Percentiles rank a stretch among this genome's conserved stretches.
Conservation (phyloP, 2,113 vertebrate species). For the Nipponia nippon region DNA sequence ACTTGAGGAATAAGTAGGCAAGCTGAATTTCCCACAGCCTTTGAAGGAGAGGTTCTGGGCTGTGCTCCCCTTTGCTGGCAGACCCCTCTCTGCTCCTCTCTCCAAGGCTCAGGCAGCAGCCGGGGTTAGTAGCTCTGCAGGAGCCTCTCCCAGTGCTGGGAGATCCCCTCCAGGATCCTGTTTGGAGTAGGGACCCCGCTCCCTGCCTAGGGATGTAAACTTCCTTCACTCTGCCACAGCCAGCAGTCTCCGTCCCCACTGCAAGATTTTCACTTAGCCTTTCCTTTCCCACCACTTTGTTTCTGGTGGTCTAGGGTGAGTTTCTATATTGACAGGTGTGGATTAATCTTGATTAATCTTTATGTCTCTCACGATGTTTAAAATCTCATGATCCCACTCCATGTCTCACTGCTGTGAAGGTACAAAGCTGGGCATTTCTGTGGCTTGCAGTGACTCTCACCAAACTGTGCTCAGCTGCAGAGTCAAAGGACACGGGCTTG, state of each 20-base stretch:
- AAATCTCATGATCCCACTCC: fast-evolving
- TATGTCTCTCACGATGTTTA: background rate
- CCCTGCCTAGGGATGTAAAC: background rate
- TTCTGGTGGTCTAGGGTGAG: background rate
- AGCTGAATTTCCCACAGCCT: background rate
- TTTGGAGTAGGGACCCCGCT: background rate
- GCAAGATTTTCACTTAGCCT: background rate
- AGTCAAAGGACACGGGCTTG: fast-evolving
- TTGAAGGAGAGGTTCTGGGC: background rate
- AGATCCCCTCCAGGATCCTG: fast-evolving
- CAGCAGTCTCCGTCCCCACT: background rate
- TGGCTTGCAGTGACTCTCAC: background rate
- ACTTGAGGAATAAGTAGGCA: background rate
- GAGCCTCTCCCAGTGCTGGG: background rate
- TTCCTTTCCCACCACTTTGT: background rate
- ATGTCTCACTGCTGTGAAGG: background rate
- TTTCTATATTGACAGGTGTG: fast-evolving
- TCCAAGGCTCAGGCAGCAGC: background rate
- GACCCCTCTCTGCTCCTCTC: no score
- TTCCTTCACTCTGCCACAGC: background rate
- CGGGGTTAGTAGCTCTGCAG: no score
- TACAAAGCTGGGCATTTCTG: background rate
- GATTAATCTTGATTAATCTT: background rate
- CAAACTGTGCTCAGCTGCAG: background rate
- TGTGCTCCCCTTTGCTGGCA: background rate